phyloP scores from a whole-genome alignment of 2,113 vertebrate species.

The human (Homo sapiens) region GRCh38 chr9:85279001-85279500 shows the following conservation, averaged over 20 bases:
- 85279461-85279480: slow-evolving; percentile 38
- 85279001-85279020: background rate
- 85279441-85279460: slow-evolving; percentile 20
- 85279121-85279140: background rate
- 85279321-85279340: too few relatives aligned
- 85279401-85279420: background rate
- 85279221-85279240: slow-evolving; percentile 4
- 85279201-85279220: background rate
- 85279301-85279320: too few relatives aligned
- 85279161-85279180: too few relatives aligned
- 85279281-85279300: too few relatives aligned
- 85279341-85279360: too few relatives aligned
- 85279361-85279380: too few relatives aligned
- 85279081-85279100: background rate
- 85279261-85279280: background rate
- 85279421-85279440: slow-evolving; percentile 3
- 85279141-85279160: background rate
- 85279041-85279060: background rate
- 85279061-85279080: background rate
- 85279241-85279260: background rate
- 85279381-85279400: too few relatives aligned
- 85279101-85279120: background rate
- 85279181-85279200: background rate
- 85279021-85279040: background rate
- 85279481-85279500: slow-evolving; percentile 54